phyloP scores from a whole-genome alignment of 2,113 vertebrate species.

The Camarhynchus parvulus region DNA sequence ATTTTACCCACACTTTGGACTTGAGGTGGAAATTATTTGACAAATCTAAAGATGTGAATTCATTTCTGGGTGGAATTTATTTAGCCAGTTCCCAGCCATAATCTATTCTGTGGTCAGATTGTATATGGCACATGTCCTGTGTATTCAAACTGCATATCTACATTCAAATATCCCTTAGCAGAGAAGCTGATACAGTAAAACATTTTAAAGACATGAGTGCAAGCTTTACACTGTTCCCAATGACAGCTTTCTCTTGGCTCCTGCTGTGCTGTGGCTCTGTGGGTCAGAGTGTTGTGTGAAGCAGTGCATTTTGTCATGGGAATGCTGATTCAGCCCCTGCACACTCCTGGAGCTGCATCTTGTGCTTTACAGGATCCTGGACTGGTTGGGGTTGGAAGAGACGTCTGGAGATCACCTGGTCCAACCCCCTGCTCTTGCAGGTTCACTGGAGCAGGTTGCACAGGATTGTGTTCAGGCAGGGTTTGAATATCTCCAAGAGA shows the following conservation, averaged over 20 bases:
- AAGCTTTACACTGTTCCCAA: not conserved
- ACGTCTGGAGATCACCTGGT: not conserved
- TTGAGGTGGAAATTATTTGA: not conserved
- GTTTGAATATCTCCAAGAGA: not conserved
- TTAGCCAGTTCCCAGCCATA: not conserved
- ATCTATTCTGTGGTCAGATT: not conserved
- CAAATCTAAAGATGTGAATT: not conserved
- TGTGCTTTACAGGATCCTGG: not conserved
- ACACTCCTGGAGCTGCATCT: not conserved
- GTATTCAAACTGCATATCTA: not conserved
- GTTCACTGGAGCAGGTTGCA: not conserved
- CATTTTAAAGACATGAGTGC: accelerated
- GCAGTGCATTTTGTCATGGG: not conserved
- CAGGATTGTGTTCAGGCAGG: not conserved
- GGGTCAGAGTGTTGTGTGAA: not conserved
- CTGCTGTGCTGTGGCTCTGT: not conserved
- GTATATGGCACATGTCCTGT: accelerated
- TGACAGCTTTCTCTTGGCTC: not conserved
- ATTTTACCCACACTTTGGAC: not conserved
- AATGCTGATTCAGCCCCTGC: not conserved
- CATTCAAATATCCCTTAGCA: not conserved
- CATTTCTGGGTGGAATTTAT: not conserved
- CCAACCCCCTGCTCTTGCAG: not conserved
- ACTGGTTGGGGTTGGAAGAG: not conserved
- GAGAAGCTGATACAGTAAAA: not conserved